Evolutionary conservation across 2,113 vertebrate genomes (phyloP), one percentile per base, ranked within the genome.

Genomic region (Ammodytes dubius): DNA sequence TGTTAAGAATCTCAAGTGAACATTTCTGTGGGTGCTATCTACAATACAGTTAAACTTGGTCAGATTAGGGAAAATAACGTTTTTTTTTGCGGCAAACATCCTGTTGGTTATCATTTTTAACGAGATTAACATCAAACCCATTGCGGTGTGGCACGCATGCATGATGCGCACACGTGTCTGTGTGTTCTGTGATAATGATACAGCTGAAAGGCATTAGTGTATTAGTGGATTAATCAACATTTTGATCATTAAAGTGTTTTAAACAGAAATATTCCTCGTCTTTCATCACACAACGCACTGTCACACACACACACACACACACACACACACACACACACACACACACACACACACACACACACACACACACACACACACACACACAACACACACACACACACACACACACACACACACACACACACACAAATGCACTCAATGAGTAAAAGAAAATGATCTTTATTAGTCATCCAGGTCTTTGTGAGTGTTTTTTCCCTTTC

Each of bases 381-480:
- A 60, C 42, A 61, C 60, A 74, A 35, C 50, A 61, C 74, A 35
- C 19, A 56, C 45, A 56, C 74, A 57, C 54, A n/a, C 37, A 37
- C 54, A 47, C 70, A 40, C 63, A 59, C 60, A 57, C 35, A 70
- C 66, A 42, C 77, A n/a, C 68, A 45, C 70, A 37, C 60, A 58
- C 59, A 50, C 35, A 66, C 66, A 35, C 80, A 59, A 82, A 83
- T 77, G 67, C 82, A 77, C 69, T 79, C 85, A 70, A 85, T 75
- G 83, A 87, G 53, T 39, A 63, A 67, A 58, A 94, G 95, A 96
- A 96, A 95, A 89, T 93, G 77, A 64, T 92, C 94, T 96, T 96
- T 96, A 95, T 96, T 94, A 92, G 91, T 79, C 75, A 85, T 87
- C 88, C 52, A 85, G 75, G 89, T 27, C 93, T 95, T 96, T 96